Conservation (phyloP, 2,113 vertebrate genomes). For the Narcine bancroftii region DNA sequence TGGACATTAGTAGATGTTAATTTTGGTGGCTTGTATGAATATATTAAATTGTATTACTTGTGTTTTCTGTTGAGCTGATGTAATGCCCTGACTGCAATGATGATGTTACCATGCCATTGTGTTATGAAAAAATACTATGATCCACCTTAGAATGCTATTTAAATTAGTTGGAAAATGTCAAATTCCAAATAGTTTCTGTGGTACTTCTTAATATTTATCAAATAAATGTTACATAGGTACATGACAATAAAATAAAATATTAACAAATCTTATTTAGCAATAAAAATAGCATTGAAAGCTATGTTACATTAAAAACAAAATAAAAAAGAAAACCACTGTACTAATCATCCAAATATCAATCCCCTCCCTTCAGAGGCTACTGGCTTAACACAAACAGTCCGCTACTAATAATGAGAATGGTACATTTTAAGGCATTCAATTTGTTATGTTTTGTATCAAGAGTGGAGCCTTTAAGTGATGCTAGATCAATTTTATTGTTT, state of each 20-base stretch:
- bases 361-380: too few relatives aligned
- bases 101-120: neutral
- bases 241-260: too few relatives aligned
- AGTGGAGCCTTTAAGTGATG: conserved; percentile 45
- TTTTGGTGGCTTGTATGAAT: neutral
- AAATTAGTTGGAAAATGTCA: conserved; percentile 57
- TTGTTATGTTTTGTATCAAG: conserved; percentile 54
- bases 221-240: too few relatives aligned
- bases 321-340: too few relatives aligned
- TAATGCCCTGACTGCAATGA: neutral
- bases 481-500: conserved; percentile 48
- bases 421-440: conserved; percentile 46
- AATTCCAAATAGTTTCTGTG: conserved; percentile 47
- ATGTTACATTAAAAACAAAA: too few relatives aligned
- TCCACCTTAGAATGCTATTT: neutral
- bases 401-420: too few relatives aligned
- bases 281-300: too few relatives aligned
- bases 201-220: conserved; percentile 46
- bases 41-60: neutral
- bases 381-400: too few relatives aligned
- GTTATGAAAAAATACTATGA: conserved; percentile 10
- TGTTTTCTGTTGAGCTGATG: neutral
- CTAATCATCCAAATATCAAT: too few relatives aligned
- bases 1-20: neutral
- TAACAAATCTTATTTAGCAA: too few relatives aligned